A percentile compares a stretch with the other conserved stretches of the same genome.
Evolutionary conservation across 1,140 invertebrate species (phyloP).

Genomic region (Drosophila yakuba): DNA sequence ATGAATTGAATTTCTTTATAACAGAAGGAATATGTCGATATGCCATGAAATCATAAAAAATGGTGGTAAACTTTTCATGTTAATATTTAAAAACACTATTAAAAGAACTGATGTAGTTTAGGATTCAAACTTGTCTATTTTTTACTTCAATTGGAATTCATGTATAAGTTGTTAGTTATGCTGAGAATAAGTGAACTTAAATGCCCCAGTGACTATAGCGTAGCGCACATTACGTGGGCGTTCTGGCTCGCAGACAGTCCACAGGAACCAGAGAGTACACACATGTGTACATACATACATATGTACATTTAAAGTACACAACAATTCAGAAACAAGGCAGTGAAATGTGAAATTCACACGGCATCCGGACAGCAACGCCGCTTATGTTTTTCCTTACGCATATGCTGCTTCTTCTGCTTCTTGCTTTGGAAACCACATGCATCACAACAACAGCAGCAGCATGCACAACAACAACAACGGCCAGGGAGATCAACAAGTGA

Average conservation of each 20-base stretch:
- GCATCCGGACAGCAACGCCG: conserved; percentile 27
- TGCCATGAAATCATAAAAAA: too few relatives aligned
- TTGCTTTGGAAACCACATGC: conserved; percentile 36
- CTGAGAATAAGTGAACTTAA: too few relatives aligned
- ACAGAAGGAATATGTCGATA: too few relatives aligned
- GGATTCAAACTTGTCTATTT: too few relatives aligned
- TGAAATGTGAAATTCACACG: conserved; percentile 71
- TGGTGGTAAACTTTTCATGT: too few relatives aligned
- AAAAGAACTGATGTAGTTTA: too few relatives aligned
- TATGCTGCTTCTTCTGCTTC: conserved; percentile 25
- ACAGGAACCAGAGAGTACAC: conserved; percentile 29
- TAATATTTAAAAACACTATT: too few relatives aligned
- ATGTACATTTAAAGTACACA: conserved; percentile 37
- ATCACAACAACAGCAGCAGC: conserved; percentile 49
- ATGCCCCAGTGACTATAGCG: conserved; percentile 10
- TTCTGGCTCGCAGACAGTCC: conserved; percentile 53
- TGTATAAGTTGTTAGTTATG: too few relatives aligned
- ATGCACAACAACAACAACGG: conserved; percentile 27
- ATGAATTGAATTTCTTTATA: too few relatives aligned
- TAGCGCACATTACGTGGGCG: conserved; percentile 62
- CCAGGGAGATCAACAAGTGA: conserved; percentile 20
- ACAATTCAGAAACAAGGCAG: conserved; percentile 32
- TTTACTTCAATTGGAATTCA: too few relatives aligned
- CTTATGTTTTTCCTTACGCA: conserved; percentile 24
- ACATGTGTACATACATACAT: neutral